A percentile compares a stretch with the other conserved stretches of the same genome.
phyloP scores from a whole-genome alignment of 2,113 vertebrate species.

The Planiliza haematocheilus region DNA sequence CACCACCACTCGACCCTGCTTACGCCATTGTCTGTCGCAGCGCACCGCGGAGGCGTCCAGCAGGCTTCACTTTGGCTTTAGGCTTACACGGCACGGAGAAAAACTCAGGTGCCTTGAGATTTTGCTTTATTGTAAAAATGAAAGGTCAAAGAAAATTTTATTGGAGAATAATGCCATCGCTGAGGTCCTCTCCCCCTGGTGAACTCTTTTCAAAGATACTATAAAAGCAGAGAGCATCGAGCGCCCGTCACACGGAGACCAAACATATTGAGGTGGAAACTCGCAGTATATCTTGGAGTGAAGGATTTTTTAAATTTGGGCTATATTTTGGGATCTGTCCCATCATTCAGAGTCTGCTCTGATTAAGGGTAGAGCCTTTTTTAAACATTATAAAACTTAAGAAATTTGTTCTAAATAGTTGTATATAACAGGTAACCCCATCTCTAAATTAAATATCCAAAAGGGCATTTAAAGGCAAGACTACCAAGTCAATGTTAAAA shows the following conservation, averaged over 20 bases:
- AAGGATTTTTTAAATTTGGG: constrained; percentile 11
- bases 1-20: neutral
- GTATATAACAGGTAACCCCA: too few species aligned
- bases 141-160: constrained; percentile 57
- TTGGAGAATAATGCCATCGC: constrained; percentile 37
- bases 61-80: constrained; percentile 37
- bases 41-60: constrained; percentile 32
- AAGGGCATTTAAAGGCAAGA: neutral
- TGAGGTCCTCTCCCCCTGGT: constrained; percentile 17
- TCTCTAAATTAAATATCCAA: too few species aligned
- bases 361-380: too few species aligned
- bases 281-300: neutral
- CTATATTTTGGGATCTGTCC: neutral
- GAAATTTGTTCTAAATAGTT: too few species aligned
- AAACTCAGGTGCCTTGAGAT: constrained; percentile 39
- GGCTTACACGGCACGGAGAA: constrained; percentile 21
- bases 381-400: too few species aligned
- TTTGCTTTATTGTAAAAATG: constrained; percentile 51
- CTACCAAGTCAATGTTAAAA: too few species aligned
- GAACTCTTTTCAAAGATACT: constrained; percentile 15
- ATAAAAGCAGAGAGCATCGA: neutral
- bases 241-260: neutral
- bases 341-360: too few species aligned
- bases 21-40: constrained; percentile 5
- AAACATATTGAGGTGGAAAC: constrained; percentile 15